Base-by-base conservation (phyloP, 2,113 vertebrate genomes). In the Leptosomus discolor region DNA sequence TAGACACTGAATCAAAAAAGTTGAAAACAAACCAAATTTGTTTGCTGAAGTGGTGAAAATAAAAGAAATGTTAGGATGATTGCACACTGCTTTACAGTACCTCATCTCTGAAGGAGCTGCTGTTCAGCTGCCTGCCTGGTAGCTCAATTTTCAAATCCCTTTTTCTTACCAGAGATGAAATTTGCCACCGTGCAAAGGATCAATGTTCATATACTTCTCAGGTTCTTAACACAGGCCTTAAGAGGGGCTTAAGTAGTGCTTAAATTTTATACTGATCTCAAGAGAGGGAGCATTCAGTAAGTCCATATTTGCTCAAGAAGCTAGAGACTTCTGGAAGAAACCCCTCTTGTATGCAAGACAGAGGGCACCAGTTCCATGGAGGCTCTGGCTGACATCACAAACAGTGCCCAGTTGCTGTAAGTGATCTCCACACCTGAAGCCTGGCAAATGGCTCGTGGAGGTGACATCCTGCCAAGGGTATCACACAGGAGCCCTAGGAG, bases 391-490 rank as follows among this genome's bases (percentile, higher is more conserved):
- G 65, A 74, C 29, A 84, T 39, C 11, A 57, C 19, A 57, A 12
- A 37, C 1, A 2, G 8, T 64, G 37, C 23, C 45, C 5, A 3
- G 5, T 17, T 50, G n/a, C 57, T 82, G 27, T 48, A 37, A 53
- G 34, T 6, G 2, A 56, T 22, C 27, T 67, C 70, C n/a, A 9
- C 16, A 51, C 11, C 58, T 61, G 30, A 0, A 0, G 43, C 29
- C 27, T 48, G 16, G 46, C 36, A 79, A 93, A 68, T 4, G 27
- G n/a, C 63, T 83, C 0, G 0, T 24, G 57, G 30, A 76, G 12
- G 53, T 6, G 45, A 54, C 37, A 37, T 32, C 41, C 70, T 17
- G 50, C 41, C 39, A 60, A 60, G 27, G 43, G 8, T 11, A 45
- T 29, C 26, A 45, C 51, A 4, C 54, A 79, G 48, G 43, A 27